These are phyloP conservation scores for Spermophilus dauricus DNA, from an alignment of 2,113 vertebrate species.

Conservation along the genomic window DNA sequence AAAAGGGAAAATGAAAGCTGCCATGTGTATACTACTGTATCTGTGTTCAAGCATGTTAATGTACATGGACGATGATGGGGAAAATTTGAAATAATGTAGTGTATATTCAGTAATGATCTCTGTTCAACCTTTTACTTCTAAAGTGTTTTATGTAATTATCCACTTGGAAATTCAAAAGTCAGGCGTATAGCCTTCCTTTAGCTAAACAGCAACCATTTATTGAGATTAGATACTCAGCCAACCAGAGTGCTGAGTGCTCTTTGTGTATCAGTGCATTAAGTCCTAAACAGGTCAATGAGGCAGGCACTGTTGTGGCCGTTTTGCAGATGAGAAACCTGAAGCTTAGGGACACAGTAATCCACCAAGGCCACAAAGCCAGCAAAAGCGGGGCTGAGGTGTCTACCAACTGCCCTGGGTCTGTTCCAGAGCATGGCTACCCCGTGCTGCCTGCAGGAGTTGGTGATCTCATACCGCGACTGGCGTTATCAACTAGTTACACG, in stretches of 20 bases:
- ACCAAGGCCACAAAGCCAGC: background rate
- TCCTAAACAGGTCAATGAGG: background rate
- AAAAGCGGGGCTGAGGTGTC: background rate
- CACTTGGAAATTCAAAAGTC: background rate
- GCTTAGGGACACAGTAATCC: background rate
- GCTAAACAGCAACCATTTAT: background rate
- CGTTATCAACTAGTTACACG: background rate
- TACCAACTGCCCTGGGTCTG: background rate
- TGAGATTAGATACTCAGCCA: background rate
- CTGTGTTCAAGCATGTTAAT: background rate
- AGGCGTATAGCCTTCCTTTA: background rate
- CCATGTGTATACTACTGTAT: background rate
- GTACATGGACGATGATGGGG: background rate
- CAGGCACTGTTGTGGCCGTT: background rate
- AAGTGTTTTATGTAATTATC: slow-evolving; percentile 4
- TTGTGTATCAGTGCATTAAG: background rate
- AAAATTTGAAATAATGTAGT: background rate
- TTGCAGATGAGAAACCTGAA: background rate
- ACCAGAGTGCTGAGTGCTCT: background rate
- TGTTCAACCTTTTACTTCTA: slow-evolving; percentile 5
- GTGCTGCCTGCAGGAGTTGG: background rate
- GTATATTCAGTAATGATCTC: background rate
- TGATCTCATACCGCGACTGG: background rate
- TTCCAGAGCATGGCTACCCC: background rate
- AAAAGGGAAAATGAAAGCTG: background rate